Base-by-base conservation (phyloP, 2,888 invertebrate species). In the Drosophila putrida region DNA sequence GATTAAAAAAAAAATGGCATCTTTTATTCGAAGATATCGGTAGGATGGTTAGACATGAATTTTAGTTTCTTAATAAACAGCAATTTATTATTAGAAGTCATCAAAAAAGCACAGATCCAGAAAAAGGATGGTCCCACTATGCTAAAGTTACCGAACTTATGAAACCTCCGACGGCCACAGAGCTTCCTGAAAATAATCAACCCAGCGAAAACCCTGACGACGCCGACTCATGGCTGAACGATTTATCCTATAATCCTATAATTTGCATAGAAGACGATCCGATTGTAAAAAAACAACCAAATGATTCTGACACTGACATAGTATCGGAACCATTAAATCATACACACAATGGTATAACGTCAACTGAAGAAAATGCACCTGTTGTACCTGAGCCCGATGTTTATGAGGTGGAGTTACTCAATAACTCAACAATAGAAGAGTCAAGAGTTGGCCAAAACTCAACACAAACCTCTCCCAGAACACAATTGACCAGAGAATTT, bases 111-210 rank as follows among this genome's bases (percentile, higher is more conserved):
- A 8, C 2, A 0, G 51, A 50, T 3, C 20, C 38, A 1, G 28
- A 51, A 4, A 60, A 51, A 0, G 27, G 67, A 1, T 82, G 80
- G 80, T 20, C 33, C n/a, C 64, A 75, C 36, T 80, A 75, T 47
- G 0, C 33, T 0, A 69, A 47, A 46, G 39, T 80, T 10, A 13
- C 38, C 0, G 15, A 59, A 28, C 41, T 82, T 3, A 6, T 78
- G 2, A 50, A 15, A 8, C 20, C 47, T 6, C 9, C 59, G 1
- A 46, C 53, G 8, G 61, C 20, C 33, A 41, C 20, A 20, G 20
- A 20, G 4, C 28, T 10, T 4, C 15, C 46, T 4, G 43, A 66
- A 0, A 28, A 28, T 20, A 20, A 20, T 20, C 20, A 20, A 20
- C 3, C 20, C 3, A 38, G 11, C 20, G 31, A 36, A 10, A 35